Base-by-base conservation (phyloP, 2,797 vertebrate genomes). In the Sebastes hubbsi region DNA sequence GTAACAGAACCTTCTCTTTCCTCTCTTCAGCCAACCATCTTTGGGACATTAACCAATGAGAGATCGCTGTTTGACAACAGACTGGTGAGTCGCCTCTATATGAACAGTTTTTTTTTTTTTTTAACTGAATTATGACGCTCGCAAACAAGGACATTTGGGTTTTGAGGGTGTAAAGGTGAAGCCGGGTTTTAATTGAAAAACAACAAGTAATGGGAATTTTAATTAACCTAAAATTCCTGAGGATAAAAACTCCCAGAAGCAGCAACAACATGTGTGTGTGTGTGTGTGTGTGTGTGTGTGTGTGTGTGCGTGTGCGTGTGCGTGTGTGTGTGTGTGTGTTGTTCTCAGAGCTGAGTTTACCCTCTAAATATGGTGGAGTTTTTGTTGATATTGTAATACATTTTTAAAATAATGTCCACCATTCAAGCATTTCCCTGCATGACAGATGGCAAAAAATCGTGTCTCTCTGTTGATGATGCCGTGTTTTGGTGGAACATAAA, bases 81-180 rank as follows among this genome's bases (percentile, higher is more conserved):
- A 61, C 80, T 70, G 85, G 89, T 92, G 75, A 86, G 87, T 88
- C 38, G 6, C n/a, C 24, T 24, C 9, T 1, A 1, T 22, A 2
- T 54, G 6, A 67, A 54, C 36, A 22, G 22, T 38, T 16, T 32
- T 18, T 6, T 29, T 27, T 38, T 18, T 42, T 25, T 52, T 30
- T 30, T 16, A 3, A 22, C 60, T 58, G 16, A 30, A 22, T 10
- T 16, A 52, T 56, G 36, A 49, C 1, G 3, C 58, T 36, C 6
- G 1, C 25, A 36, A 67, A 49, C 68, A 14, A 69, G 71, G 27
- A 20, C 54, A 20, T 78, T 60, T 78, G 60, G 5, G 36, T 36
- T 61, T 36, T 18, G 24, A 66, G 27, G 54, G 72, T 20, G 30
- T 24, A 4, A 9, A 22, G 20, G 6, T 62, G n/a, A 65, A 10